phyloP scores from a whole-genome alignment of 1,140 invertebrate genomes.

The Papilio xuthus region DNA sequence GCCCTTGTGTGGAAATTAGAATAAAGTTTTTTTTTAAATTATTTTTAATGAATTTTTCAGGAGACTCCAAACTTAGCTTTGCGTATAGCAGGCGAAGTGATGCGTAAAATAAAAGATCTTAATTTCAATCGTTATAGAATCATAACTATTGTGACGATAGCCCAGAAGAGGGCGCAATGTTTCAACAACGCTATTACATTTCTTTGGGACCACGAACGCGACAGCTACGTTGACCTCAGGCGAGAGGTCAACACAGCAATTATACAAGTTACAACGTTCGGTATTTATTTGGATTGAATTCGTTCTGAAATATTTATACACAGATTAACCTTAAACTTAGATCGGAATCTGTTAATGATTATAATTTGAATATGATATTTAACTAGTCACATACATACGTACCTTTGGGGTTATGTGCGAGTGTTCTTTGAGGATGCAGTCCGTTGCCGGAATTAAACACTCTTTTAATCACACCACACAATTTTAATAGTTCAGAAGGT shows the following conservation, averaged over 20 bases:
- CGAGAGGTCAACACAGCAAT: constrained; percentile 61
- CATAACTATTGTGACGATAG: constrained; percentile 62
- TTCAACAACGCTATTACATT: constrained; percentile 70
- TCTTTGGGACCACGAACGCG: constrained; percentile 72
- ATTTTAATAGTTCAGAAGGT: too few species aligned
- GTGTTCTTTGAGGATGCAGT: too few species aligned
- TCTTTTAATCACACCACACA: too few species aligned
- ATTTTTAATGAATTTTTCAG: too few species aligned
- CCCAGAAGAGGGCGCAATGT: constrained; percentile 65
- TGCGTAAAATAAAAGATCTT: constrained; percentile 63
- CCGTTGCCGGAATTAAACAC: too few species aligned
- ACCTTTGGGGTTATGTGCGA: too few species aligned
- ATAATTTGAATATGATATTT: not conserved
- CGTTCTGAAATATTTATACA: constrained; percentile 15
- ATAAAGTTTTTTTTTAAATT: constrained; percentile 27
- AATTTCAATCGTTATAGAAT: constrained; percentile 68
- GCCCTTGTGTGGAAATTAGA: not conserved
- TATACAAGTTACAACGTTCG: constrained; percentile 67
- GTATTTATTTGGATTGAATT: constrained; percentile 67
- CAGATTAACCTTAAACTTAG: not conserved
- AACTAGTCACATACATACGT: too few species aligned
- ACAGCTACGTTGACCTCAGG: constrained; percentile 59
- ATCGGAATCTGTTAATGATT: not conserved
- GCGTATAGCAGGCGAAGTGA: constrained; percentile 63
- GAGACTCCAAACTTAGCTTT: constrained; percentile 64